These are phyloP conservation scores for Parnassius apollo DNA, from an alignment of 2,888 invertebrate genomes.

Conservation along the genomic window DNA sequence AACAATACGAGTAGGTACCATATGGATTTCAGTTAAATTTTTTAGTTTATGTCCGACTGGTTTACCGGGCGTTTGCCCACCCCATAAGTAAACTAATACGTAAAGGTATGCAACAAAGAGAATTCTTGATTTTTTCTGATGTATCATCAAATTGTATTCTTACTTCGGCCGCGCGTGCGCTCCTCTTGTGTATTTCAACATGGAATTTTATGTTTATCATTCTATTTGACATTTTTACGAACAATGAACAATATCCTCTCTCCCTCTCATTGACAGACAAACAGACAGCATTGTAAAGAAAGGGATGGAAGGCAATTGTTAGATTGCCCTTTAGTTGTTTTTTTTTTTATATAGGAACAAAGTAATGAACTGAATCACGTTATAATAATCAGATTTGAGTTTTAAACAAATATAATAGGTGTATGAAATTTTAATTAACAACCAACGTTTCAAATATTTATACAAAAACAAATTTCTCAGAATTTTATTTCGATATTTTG, in stretches of 20 bases:
- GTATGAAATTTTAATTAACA: no score
- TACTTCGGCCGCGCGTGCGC: slow-evolving; percentile 58
- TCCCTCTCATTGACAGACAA: slow-evolving; percentile 46
- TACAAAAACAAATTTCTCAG: no score
- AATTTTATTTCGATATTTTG: no score
- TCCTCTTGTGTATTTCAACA: slow-evolving; percentile 61
- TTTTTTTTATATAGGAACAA: slow-evolving; percentile 54
- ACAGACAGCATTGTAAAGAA: slow-evolving; percentile 38
- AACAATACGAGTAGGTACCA: no score
- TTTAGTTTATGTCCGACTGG: no score
- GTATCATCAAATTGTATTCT: slow-evolving; percentile 18
- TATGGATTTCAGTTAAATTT: no score
- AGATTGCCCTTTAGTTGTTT: slow-evolving; percentile 45
- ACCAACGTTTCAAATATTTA: no score
- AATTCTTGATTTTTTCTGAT: slow-evolving; percentile 8
- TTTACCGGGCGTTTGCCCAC: no score
- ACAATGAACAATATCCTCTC: slow-evolving; percentile 59
- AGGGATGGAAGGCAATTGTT: slow-evolving; percentile 58
- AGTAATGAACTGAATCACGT: slow-evolving; percentile 70
- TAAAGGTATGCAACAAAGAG: background rate
- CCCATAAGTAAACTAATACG: background rate
- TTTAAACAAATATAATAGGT: no score
- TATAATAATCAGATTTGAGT: slow-evolving; percentile 31
- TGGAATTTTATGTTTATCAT: slow-evolving; percentile 77
- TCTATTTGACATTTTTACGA: slow-evolving; percentile 78